phyloP scores from a whole-genome alignment of 1,140 invertebrate species.

The Eciton burchellii region DNA sequence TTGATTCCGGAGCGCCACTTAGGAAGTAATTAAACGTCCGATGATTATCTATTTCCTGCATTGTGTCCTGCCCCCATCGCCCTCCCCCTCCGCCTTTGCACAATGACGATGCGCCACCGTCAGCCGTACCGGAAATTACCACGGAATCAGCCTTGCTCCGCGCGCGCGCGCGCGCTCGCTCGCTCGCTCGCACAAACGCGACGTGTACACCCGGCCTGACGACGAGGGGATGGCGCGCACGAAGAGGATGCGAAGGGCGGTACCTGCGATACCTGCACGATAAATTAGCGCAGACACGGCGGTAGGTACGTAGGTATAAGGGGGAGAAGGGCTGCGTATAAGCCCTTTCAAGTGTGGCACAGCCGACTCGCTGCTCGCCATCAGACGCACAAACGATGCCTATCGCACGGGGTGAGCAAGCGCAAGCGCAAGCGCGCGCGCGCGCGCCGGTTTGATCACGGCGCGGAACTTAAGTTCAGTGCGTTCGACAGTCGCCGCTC shows the following conservation, averaged over 20 bases:
- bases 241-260: not conserved
- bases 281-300: constrained; percentile 70
- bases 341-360: constrained; percentile 71
- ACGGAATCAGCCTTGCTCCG: constrained; percentile 68
- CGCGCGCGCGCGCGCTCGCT: constrained; percentile 27
- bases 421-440: too few species aligned
- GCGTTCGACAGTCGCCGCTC: constrained; percentile 49
- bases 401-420: constrained; percentile 68
- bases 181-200: constrained; percentile 46
- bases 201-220: constrained; percentile 15
- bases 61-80: not conserved
- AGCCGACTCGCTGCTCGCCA: constrained; percentile 55
- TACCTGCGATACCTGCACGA: constrained; percentile 70
- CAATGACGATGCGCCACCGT: constrained; percentile 69
- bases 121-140: constrained; percentile 75
- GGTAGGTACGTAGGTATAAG: not conserved
- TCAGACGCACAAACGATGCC: constrained; percentile 77
- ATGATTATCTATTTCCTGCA: constrained; percentile 71
- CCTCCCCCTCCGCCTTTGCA: constrained; percentile 44
- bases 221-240: not conserved
- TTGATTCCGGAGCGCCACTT: constrained; percentile 64
- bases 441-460: constrained; percentile 71
- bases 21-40: constrained; percentile 76
- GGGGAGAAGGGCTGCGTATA: too few species aligned
- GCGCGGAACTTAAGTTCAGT: constrained; percentile 28